A percentile compares a stretch with the other conserved stretches of the same genome.
Evolutionary conservation across 2,888 invertebrate genomes (phyloP).

Genomic region (Ennomos fuscantarius): DNA sequence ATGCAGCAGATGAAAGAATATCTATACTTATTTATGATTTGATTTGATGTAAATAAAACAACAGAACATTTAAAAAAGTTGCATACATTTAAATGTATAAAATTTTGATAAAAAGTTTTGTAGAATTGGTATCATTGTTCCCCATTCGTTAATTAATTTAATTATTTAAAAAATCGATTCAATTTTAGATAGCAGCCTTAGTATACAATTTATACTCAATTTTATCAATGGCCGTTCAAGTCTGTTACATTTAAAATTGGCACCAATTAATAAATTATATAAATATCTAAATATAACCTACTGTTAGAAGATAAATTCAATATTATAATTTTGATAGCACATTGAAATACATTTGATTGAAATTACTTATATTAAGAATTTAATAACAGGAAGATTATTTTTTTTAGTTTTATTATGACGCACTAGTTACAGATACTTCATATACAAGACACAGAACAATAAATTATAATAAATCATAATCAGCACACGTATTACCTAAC

Average conservation of each 20-base stretch:
- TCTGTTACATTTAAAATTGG: slow-evolving; percentile 58
- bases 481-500: slow-evolving; percentile 8
- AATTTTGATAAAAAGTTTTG: slow-evolving; percentile 41
- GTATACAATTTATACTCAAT: slow-evolving; percentile 37
- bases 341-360: slow-evolving; percentile 12
- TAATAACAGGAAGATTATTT: slow-evolving; percentile 20
- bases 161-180: slow-evolving; percentile 43
- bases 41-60: slow-evolving; percentile 29
- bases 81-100: slow-evolving; percentile 20
- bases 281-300: slow-evolving; percentile 44
- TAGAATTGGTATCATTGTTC: slow-evolving; percentile 69
- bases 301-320: slow-evolving; percentile 29
- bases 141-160: slow-evolving; percentile 65
- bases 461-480: slow-evolving; percentile 19
- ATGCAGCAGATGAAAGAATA: slow-evolving; percentile 3
- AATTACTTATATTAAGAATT: slow-evolving; percentile 13
- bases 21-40: background rate
- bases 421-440: slow-evolving; percentile 12
- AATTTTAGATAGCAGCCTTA: slow-evolving; percentile 41
- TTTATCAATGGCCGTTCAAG: slow-evolving; percentile 48
- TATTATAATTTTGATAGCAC: slow-evolving; percentile 34
- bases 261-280: slow-evolving; percentile 59
- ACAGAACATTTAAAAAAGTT: slow-evolving; percentile 37
- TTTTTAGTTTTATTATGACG: slow-evolving; percentile 8
- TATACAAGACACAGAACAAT: slow-evolving; percentile 24